Evolutionary conservation across 1,140 invertebrate species (phyloP).

Genomic region (Pseudomyrmex concolor): DNA sequence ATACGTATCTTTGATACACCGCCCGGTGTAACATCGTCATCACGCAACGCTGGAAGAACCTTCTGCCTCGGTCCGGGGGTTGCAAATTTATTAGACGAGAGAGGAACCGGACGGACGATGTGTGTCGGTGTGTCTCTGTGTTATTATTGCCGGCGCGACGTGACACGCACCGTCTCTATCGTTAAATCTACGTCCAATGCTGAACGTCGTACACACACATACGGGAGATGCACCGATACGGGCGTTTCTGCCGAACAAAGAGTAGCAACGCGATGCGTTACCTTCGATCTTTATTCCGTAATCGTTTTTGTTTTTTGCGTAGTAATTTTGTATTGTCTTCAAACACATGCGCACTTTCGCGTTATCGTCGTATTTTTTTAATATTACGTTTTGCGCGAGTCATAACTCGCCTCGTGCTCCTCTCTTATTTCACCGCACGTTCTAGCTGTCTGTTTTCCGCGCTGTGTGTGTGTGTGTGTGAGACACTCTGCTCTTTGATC

Average conservation of each 20-base stretch:
- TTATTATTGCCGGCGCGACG: background rate
- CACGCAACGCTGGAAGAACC: background rate
- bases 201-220: background rate
- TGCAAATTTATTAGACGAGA: slow-evolving; percentile 35
- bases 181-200: background rate
- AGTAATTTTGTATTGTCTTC: slow-evolving; percentile 22
- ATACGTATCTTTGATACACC: too few relatives aligned
- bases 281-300: background rate
- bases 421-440: slow-evolving; percentile 12
- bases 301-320: background rate
- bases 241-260: background rate
- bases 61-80: slow-evolving; percentile 20
- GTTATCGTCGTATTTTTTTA: background rate
- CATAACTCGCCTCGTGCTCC: background rate
- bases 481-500: slow-evolving; percentile 9
- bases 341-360: background rate
- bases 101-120: slow-evolving; percentile 1
- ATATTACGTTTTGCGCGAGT: slow-evolving; percentile 17
- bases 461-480: background rate
- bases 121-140: background rate
- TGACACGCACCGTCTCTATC: background rate
- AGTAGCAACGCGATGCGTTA: slow-evolving; percentile 2
- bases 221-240: background rate
- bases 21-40: background rate
- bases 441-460: background rate